Percentiles rank a stretch among this genome's conserved stretches.
These are phyloP conservation scores for Tragulus kanchil DNA, from an alignment of 2,113 vertebrate genomes.

Conservation along the genomic window DNA sequence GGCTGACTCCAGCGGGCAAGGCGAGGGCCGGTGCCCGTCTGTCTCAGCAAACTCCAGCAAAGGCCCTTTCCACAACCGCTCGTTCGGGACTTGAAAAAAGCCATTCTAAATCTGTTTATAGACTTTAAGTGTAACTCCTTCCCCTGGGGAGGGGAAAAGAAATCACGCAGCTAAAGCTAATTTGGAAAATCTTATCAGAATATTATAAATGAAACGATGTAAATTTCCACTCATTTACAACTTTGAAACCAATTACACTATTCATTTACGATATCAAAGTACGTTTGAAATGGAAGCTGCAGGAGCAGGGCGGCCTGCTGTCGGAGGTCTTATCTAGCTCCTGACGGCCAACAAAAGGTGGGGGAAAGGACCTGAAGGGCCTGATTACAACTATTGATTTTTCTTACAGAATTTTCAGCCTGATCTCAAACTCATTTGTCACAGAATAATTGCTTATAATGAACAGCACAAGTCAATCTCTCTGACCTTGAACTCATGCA, in stretches of 20 bases:
- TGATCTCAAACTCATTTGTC: constrained; percentile 92
- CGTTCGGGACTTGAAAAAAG: constrained; percentile 73
- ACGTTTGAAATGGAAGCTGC: constrained; percentile 81
- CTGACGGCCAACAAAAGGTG: constrained; percentile 92
- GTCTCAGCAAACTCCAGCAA: neutral
- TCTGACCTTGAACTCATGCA: constrained; percentile 92
- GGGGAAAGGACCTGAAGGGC: constrained; percentile 90
- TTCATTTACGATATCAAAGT: constrained; percentile 88
- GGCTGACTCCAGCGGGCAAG: neutral
- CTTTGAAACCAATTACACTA: constrained; percentile 89
- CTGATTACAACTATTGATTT: constrained; percentile 95
- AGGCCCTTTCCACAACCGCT: neutral
- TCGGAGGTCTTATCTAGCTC: constrained; percentile 90
- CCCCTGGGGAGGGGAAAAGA: constrained; percentile 23
- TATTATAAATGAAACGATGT: constrained; percentile 79
- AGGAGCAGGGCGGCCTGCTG: constrained; percentile 82
- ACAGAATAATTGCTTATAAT: constrained; percentile 93
- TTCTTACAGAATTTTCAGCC: constrained; percentile 92
- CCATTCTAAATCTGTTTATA: constrained; percentile 58
- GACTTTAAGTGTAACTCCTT: constrained; percentile 63
- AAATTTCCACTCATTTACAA: constrained; percentile 86
- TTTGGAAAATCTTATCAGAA: constrained; percentile 83
- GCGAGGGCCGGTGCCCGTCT: neutral
- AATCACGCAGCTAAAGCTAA: constrained; percentile 59
- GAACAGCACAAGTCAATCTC: constrained; percentile 90